Evolutionary conservation across 2,888 invertebrate genomes (phyloP).

Genomic region (Ypsolopha sequella): DNA sequence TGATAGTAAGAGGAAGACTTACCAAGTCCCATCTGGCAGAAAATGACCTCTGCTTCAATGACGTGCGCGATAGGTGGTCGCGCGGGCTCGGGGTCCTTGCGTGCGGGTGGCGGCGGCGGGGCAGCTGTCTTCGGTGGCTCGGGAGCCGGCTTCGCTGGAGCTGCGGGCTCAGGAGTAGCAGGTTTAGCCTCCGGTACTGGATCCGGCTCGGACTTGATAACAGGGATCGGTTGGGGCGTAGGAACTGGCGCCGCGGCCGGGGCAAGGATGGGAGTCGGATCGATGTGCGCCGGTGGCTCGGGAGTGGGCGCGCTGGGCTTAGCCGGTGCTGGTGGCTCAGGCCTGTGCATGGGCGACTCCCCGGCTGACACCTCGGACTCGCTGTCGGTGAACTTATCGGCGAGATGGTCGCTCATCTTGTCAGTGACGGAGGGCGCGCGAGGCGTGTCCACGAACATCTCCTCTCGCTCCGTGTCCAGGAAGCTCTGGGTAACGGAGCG

Average conservation of each 20-base stretch:
- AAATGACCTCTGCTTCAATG: conserved; percentile 77
- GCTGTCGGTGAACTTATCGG: conserved; percentile 72
- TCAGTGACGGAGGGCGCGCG: conserved; percentile 45
- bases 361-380: conserved; percentile 64
- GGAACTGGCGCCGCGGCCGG: conserved; percentile 17
- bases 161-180: conserved; percentile 11
- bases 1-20: conserved; percentile 28
- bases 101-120: conserved; percentile 8
- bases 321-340: conserved; percentile 21
- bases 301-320: conserved; percentile 20
- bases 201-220: background rate
- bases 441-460: conserved; percentile 39
- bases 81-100: conserved; percentile 9
- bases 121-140: conserved; percentile 12
- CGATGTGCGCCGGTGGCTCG: conserved; percentile 13
- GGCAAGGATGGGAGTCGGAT: conserved; percentile 16
- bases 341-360: conserved; percentile 55
- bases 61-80: conserved; percentile 48
- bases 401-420: conserved; percentile 45
- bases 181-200: conserved; percentile 8
- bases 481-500: conserved; percentile 50
- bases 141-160: conserved; percentile 17
- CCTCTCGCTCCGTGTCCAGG: conserved; percentile 62
- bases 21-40: conserved; percentile 81
- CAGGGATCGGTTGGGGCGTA: too few species aligned